Evolutionary conservation across 2,888 invertebrate species (phyloP).

Genomic region (Plagiodera versicolora): DNA sequence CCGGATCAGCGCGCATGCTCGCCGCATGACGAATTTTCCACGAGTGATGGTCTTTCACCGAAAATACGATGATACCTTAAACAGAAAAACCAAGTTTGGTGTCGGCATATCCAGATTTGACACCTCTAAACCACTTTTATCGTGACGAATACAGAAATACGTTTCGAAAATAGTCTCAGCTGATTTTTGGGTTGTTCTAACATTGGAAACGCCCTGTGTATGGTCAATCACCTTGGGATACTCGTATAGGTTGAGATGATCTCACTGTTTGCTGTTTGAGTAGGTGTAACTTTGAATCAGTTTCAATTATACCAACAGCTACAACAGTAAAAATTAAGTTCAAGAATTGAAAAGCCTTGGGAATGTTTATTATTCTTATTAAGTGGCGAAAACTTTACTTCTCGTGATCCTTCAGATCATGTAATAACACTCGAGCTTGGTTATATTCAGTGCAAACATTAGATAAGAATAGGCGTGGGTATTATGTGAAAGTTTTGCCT

Average conservation of each 20-base stretch:
- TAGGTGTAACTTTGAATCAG: too few relatives aligned
- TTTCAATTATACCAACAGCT: background rate
- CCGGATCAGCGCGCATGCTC: conserved; percentile 65
- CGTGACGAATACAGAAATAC: too few relatives aligned
- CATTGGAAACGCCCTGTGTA: too few relatives aligned
- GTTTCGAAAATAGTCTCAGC: background rate
- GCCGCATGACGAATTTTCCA: conserved; percentile 70
- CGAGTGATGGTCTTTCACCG: conserved; percentile 63
- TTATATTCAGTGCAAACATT: background rate
- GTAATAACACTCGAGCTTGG: background rate
- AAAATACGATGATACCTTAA: conserved; percentile 71
- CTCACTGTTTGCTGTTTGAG: too few relatives aligned
- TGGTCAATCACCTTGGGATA: too few relatives aligned
- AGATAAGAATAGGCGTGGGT: background rate
- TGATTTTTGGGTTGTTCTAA: too few relatives aligned
- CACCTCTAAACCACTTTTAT: too few relatives aligned
- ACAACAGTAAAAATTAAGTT: background rate
- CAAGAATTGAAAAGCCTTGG: background rate
- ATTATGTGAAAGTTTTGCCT: background rate
- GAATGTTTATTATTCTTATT: background rate
- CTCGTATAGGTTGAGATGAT: too few relatives aligned
- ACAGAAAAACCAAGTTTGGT: conserved; percentile 4
- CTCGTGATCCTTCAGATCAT: background rate
- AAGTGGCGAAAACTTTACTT: background rate
- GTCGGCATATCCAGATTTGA: too few relatives aligned